These are phyloP conservation scores for Phania funesta DNA, from an alignment of 2,888 invertebrate genomes.

Conservation along the genomic window DNA sequence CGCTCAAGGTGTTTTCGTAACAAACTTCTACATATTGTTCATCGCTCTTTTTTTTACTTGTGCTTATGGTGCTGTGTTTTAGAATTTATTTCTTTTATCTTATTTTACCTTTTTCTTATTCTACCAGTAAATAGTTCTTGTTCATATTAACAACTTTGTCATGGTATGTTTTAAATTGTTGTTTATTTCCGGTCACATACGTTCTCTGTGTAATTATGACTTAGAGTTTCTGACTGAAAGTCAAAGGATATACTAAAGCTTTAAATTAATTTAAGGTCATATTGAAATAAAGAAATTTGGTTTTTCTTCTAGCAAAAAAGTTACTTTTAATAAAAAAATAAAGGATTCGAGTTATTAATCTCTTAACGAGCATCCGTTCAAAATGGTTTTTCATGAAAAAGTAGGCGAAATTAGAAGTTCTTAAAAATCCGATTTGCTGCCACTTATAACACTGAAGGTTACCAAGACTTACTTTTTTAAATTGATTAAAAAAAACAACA, in stretches of 20 bases:
- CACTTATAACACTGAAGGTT: no score
- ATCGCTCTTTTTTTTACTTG: background rate
- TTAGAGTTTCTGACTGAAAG: conserved; percentile 12
- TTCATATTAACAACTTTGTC: conserved; percentile 34
- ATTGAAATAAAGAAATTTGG: background rate
- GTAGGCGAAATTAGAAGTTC: no score
- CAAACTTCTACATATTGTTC: background rate
- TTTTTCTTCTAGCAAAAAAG: no score
- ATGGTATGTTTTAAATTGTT: conserved; percentile 42
- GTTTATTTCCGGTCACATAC: conserved; percentile 64
- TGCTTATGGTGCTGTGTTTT: background rate
- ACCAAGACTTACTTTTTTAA: no score
- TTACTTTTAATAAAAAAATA: no score
- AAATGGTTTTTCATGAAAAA: no score
- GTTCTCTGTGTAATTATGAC: conserved; percentile 52
- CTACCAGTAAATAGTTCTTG: conserved; percentile 34
- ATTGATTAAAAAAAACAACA: no score
- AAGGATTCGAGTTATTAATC: background rate
- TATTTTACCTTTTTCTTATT: background rate
- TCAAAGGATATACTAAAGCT: background rate
- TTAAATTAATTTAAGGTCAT: background rate
- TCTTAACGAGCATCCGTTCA: no score
- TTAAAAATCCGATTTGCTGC: no score
- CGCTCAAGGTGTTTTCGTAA: background rate
- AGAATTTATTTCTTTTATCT: background rate